Evolutionary conservation across 1,140 invertebrate species (phyloP).

Genomic region (Danaus melanippus): DNA sequence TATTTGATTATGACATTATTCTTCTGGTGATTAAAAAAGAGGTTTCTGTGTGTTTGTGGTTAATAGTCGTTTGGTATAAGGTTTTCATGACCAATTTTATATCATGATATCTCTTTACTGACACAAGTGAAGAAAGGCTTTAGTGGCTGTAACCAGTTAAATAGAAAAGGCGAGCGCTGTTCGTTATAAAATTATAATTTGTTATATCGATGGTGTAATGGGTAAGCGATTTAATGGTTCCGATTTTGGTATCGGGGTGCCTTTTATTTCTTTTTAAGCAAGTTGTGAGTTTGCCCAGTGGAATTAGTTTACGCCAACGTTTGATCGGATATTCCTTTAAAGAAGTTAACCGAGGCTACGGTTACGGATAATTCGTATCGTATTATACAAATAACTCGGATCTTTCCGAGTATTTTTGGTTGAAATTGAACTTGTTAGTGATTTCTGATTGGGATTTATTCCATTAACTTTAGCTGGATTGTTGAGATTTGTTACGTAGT

Average conservation of each 20-base stretch:
- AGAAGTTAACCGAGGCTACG: slow-evolving; percentile 53
- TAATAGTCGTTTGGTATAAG: no score
- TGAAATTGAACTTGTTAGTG: slow-evolving; percentile 37
- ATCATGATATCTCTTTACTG: no score
- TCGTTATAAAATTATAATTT: no score
- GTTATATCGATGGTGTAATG: slow-evolving; percentile 54
- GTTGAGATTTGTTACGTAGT: slow-evolving; percentile 19
- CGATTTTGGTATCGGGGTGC: slow-evolving; percentile 48
- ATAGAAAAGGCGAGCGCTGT: no score
- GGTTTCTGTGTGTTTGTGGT: no score
- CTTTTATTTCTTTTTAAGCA: slow-evolving; percentile 49
- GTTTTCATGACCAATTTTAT: no score
- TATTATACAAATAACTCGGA: slow-evolving; percentile 43
- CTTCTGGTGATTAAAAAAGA: no score
- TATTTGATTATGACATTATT: no score
- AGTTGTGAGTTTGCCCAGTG: slow-evolving; percentile 60
- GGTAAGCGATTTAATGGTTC: slow-evolving; percentile 59
- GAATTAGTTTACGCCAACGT: slow-evolving; percentile 67
- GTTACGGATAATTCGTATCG: slow-evolving; percentile 46
- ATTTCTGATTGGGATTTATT: slow-evolving; percentile 27
- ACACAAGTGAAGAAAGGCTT: no score
- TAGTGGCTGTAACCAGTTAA: no score
- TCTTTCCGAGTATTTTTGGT: slow-evolving; percentile 34
- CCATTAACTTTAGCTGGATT: slow-evolving; percentile 16
- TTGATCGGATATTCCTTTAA: slow-evolving; percentile 68